Base-by-base conservation (phyloP, 2,113 vertebrate species). In the Sarotherodon lohbergeri region DNA sequence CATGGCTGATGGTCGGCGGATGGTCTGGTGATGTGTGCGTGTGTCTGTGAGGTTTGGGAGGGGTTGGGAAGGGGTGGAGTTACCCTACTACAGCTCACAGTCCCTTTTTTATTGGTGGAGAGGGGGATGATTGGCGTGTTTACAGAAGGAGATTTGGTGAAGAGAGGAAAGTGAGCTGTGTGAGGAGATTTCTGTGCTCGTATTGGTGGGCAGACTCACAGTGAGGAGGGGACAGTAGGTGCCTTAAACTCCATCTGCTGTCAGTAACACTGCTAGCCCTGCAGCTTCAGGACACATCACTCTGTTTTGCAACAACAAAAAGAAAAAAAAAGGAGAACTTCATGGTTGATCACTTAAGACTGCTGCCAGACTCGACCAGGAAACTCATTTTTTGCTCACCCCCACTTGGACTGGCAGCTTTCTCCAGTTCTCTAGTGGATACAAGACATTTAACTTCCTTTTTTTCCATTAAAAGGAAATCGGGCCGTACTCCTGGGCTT, bases 1-100 rank as follows among this genome's bases (percentile, higher is more conserved):
- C 97, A 98, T 96, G 96, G 93, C 96, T 97, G 95, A 55, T 66
- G 90, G 97, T 97, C 96, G 80, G 73, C 92, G 97, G 96, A 97
- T 96, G 96, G 95, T 96, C 96, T 95, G 57, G 66, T 68, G 54
- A 56, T 84, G 85, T 81, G 81, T 86, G 59, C 82, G 36, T 83
- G 82, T 83, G 80, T 87, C 34, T 87, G 22, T 50, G 55, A 43
- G 43, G 16, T 82, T 82, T 76, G 34, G n/a, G 48, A 39, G 41
- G 66, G 68, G 55, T 29, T 48, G 43, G 22, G 13, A 19, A 54
- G 78, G 86, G 92, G 90, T 43, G 90, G 89, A 89, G 88, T 89
- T 89, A 88, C 59, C 80, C 81, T 55, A 56, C 86, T 80, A 91
- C 82, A 89, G 92, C 55, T 84, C 83, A 50, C 59, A 78, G 86